Conservation (phyloP, 2,888 invertebrate species). For the Epistrophe grossulariae region DNA sequence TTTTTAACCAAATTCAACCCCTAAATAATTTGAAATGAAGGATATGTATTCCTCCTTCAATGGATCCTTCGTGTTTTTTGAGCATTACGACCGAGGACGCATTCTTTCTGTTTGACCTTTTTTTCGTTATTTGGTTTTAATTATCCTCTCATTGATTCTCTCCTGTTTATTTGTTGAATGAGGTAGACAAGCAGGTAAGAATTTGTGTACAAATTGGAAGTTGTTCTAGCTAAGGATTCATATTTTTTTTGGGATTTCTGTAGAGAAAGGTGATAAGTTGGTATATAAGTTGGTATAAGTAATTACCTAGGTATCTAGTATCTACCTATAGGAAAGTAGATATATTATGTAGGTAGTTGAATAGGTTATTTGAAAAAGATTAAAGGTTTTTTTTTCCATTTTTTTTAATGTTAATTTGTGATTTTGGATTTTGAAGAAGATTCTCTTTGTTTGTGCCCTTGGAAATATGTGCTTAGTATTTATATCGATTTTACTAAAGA, state of each 20-base stretch:
- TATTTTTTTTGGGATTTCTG: neutral
- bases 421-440: neutral
- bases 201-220: slow-evolving; percentile 55
- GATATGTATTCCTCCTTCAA: slow-evolving; percentile 8
- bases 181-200: slow-evolving; percentile 21
- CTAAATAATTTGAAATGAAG: neutral
- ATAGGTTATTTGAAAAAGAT: neutral
- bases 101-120: slow-evolving; percentile 69
- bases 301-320: neutral
- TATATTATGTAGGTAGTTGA: neutral
- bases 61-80: slow-evolving; percentile 28
- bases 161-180: slow-evolving; percentile 31
- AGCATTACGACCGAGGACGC: slow-evolving; percentile 36
- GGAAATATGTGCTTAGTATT: neutral
- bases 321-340: neutral
- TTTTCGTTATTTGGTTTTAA: slow-evolving; percentile 64
- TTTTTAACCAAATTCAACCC: slow-evolving; percentile 33
- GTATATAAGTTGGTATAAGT: neutral
- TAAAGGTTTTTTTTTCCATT: neutral
- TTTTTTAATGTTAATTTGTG: neutral
- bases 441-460: neutral
- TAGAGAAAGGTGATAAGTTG: neutral
- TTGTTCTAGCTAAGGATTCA: slow-evolving; percentile 18
- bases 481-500: no score
- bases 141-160: slow-evolving; percentile 69